phyloP scores from a whole-genome alignment of 2,113 vertebrate species.

The Canis aureus region DNA sequence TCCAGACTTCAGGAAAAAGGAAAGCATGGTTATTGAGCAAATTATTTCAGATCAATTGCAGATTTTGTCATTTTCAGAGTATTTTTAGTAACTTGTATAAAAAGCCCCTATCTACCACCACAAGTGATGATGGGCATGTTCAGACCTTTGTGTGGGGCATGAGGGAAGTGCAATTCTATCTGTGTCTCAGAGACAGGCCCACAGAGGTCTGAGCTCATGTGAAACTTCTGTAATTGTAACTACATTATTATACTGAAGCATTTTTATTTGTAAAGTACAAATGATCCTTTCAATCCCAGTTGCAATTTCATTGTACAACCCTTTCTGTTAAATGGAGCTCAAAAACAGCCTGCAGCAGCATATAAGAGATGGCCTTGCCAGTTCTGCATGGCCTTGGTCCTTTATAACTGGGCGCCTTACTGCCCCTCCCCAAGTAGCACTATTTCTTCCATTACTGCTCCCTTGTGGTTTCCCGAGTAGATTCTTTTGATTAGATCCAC shows the following conservation, averaged over 20 bases:
- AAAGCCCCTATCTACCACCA: neutral
- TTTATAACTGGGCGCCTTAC: neutral
- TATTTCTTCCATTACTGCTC: neutral
- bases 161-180: neutral
- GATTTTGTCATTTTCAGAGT: neutral
- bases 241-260: neutral
- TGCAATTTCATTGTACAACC: neutral
- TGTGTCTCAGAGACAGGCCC: neutral
- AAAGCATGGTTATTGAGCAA: neutral
- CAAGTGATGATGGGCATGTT: neutral
- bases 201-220: neutral
- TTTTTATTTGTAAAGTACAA: slow-evolving; percentile 30
- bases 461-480: slow-evolving; percentile 23
- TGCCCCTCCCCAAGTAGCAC: neutral
- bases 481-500: slow-evolving; percentile 63
- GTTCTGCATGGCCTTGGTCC: neutral
- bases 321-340: neutral
- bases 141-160: neutral
- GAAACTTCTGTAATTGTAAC: neutral
- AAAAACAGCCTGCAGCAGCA: neutral
- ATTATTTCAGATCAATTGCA: neutral
- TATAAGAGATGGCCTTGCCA: neutral
- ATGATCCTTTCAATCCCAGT: neutral
- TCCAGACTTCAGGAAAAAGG: neutral
- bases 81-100: neutral